These are phyloP conservation scores for Leptodactylus fallax DNA, from an alignment of 2,797 vertebrate species.

Conservation along the genomic window DNA sequence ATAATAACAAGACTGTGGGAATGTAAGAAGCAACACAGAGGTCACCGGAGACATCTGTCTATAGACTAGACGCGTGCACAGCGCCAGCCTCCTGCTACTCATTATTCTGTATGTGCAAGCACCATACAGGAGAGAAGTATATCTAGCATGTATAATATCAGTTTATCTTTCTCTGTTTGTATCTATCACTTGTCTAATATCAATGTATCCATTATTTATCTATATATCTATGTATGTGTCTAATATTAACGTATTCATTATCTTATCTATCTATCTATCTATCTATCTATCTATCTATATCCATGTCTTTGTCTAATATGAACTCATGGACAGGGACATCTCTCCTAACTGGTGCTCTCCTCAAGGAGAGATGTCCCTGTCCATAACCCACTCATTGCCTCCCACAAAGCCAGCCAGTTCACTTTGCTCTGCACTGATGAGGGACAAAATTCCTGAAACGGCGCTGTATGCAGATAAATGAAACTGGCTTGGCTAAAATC, in stretches of 20 bases:
- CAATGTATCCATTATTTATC: neutral
- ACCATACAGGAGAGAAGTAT: neutral
- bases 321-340: too few species aligned
- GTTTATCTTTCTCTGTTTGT: neutral
- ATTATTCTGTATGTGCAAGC: neutral
- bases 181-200: neutral
- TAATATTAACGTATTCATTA: neutral
- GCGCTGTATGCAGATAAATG: too few species aligned
- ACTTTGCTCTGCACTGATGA: too few species aligned
- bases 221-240: neutral
- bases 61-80: neutral
- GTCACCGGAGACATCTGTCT: conserved; percentile 18
- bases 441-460: too few species aligned
- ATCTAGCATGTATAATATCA: neutral
- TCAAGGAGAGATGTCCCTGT: too few species aligned
- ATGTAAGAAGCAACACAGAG: neutral
- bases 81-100: neutral
- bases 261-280: neutral
- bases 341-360: too few species aligned
- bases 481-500: too few species aligned
- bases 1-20: neutral
- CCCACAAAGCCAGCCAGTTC: too few species aligned
- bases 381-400: too few species aligned
- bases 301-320: too few species aligned
- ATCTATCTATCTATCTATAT: neutral